Conservation (phyloP, 1,140 invertebrate species). For the Bombus confusus region DNA sequence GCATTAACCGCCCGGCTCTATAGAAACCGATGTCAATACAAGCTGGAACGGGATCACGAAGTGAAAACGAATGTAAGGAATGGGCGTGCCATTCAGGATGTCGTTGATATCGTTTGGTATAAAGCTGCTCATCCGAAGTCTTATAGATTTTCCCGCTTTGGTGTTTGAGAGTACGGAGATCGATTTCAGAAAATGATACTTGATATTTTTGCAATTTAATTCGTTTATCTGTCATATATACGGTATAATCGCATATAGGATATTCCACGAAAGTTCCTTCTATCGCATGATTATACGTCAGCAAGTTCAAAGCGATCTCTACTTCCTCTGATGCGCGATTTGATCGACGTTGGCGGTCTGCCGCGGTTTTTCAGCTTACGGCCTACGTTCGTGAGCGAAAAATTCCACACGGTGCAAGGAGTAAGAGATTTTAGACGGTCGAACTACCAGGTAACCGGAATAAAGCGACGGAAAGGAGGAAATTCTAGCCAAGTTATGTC, state of each 20-base stretch:
- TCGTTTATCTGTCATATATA: neutral
- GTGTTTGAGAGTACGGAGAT: neutral
- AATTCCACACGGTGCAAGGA: slow-evolving; percentile 7
- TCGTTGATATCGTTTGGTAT: slow-evolving; percentile 56
- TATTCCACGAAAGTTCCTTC: too few relatives aligned
- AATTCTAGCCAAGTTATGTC: slow-evolving; percentile 54
- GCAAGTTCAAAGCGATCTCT: neutral
- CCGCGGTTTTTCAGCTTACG: too few relatives aligned
- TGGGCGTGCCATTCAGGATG: slow-evolving; percentile 60
- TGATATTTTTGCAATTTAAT: neutral
- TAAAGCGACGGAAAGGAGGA: slow-evolving; percentile 15
- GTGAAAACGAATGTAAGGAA: slow-evolving; percentile 64
- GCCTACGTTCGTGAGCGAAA: too few relatives aligned
- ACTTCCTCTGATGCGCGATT: neutral
- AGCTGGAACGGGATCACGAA: slow-evolving; percentile 57
- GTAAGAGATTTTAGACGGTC: neutral
- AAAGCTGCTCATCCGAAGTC: slow-evolving; percentile 52
- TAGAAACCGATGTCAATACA: slow-evolving; percentile 60
- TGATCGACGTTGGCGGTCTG: neutral
- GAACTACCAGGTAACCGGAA: slow-evolving; percentile 18
- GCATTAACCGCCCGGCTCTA: slow-evolving; percentile 58
- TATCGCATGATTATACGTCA: neutral
- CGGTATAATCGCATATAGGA: neutral
- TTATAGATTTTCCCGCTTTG: slow-evolving; percentile 3
- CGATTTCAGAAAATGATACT: neutral